Evolutionary conservation across 2,797 vertebrate genomes (phyloP).

Genomic region (Artibeus jamaicensis): DNA sequence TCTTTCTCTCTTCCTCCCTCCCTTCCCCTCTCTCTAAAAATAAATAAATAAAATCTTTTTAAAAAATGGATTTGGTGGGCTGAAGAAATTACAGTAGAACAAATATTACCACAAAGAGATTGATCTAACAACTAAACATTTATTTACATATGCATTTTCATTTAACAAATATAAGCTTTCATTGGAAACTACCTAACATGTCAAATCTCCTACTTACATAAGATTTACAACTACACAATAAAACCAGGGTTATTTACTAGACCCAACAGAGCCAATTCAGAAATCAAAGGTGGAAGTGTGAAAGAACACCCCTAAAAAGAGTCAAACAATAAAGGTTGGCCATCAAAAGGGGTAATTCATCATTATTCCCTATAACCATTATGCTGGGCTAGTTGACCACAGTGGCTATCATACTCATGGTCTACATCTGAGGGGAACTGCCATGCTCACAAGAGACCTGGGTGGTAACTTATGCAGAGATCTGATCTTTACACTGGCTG

Average conservation of each 20-base stretch:
- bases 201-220: background rate
- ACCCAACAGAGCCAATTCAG: background rate
- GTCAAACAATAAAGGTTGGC: background rate
- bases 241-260: background rate
- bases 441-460: background rate
- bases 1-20: background rate
- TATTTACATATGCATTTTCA: background rate
- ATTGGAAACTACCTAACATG: background rate
- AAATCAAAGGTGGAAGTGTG: background rate
- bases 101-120: constrained; percentile 10
- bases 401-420: background rate
- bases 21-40: background rate
- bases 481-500: background rate
- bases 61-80: background rate
- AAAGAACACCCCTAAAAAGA: background rate
- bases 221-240: background rate
- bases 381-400: background rate
- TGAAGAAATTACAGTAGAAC: background rate
- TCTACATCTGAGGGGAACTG: background rate
- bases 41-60: background rate
- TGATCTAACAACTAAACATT: background rate
- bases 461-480: background rate
- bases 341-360: background rate
- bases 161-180: constrained; percentile 20
- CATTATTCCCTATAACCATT: background rate